Conservation (phyloP, 2,797 vertebrate genomes). For the Manis pentadactyla region DNA sequence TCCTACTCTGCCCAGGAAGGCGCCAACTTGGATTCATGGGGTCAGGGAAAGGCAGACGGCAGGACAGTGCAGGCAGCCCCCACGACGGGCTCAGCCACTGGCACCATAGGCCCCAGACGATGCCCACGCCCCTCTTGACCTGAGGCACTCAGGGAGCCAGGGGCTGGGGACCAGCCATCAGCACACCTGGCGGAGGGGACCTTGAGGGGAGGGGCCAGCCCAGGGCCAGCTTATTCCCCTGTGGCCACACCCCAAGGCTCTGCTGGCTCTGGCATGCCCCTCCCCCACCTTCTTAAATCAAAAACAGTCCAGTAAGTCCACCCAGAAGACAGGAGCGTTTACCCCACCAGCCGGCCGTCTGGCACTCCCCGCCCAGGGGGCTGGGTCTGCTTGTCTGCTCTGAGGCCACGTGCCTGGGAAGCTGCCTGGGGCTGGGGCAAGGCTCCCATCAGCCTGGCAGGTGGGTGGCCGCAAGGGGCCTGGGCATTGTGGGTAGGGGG, state of each 20-base stretch:
- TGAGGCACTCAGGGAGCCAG: neutral
- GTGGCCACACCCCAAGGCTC: constrained; percentile 1
- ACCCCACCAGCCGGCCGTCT: constrained; percentile 61
- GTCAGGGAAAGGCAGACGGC: no score
- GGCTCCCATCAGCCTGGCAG: neutral
- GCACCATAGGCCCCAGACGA: neutral
- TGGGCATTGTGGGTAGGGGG: neutral
- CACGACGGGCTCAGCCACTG: neutral
- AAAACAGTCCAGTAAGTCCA: constrained; percentile 71
- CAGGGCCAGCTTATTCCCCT: neutral
- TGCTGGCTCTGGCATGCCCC: neutral
- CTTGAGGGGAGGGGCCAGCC: rapidly evolving
- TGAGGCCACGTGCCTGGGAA: neutral
- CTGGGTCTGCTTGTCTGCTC: neutral
- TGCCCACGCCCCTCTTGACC: neutral
- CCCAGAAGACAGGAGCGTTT: constrained; percentile 65
- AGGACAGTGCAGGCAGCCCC: no score
- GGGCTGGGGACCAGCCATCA: neutral
- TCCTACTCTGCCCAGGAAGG: neutral
- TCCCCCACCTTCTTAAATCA: constrained; percentile 61
- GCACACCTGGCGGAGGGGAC: neutral
- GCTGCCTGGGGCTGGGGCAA: neutral
- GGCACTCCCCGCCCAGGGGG: neutral
- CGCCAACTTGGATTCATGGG: rapidly evolving
- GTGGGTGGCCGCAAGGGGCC: neutral